A percentile compares a stretch with the other conserved stretches of the same genome.
Conservation (phyloP, 2,888 invertebrate genomes). For the Sympetrum striolatum region DNA sequence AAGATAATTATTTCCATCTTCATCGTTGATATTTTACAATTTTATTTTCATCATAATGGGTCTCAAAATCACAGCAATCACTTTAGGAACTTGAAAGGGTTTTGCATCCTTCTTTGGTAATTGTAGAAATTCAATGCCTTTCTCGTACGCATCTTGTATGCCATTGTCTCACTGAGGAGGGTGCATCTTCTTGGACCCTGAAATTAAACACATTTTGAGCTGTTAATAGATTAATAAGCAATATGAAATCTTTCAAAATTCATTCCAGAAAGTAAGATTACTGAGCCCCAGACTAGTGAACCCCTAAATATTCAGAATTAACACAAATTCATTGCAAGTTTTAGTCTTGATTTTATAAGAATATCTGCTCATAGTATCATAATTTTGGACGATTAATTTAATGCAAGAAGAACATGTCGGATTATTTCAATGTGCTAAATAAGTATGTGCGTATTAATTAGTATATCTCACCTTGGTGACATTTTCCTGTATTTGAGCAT, state of each 20-base stretch:
- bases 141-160: background rate
- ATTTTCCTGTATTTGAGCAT: background rate
- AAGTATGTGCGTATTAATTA: background rate
- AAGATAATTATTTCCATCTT: background rate
- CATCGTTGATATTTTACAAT: background rate
- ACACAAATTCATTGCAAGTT: too few species aligned
- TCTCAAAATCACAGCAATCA: conserved; percentile 13
- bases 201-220: background rate
- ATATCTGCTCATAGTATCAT: too few species aligned
- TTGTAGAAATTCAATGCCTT: background rate
- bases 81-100: background rate
- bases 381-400: too few species aligned
- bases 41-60: background rate
- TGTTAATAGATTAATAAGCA: too few species aligned
- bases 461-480: too few species aligned
- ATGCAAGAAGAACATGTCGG: too few species aligned
- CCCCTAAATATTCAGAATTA: too few species aligned
- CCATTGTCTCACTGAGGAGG: background rate
- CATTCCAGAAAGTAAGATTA: too few species aligned
- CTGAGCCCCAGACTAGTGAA: too few species aligned
- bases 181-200: background rate
- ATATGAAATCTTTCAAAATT: too few species aligned
- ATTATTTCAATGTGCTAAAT: background rate
- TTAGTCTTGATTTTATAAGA: too few species aligned
- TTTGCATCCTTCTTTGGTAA: background rate